Conservation (phyloP, 2,113 vertebrate species). For the Onychorhynchus coronatus region DNA sequence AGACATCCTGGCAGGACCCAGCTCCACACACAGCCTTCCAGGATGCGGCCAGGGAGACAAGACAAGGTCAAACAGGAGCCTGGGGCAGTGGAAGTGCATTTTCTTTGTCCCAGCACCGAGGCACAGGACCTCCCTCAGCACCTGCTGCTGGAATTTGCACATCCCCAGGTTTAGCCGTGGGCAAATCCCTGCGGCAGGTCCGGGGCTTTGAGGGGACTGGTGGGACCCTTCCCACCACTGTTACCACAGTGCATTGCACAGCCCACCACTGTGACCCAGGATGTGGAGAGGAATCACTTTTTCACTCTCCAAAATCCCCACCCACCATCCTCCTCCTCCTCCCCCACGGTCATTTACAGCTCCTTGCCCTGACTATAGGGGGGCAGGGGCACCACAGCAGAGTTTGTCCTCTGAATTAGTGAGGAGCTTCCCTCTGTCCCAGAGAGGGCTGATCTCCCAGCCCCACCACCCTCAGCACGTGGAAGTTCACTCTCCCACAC, state of each 20-base stretch:
- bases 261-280: background rate
- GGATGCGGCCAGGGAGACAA: background rate
- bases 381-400: background rate
- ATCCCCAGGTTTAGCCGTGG: background rate
- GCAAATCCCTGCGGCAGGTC: background rate
- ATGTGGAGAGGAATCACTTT: rapidly evolving
- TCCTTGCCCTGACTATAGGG: background rate
- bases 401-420: background rate
- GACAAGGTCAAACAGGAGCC: background rate
- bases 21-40: background rate
- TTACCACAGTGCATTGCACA: rapidly evolving
- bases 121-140: background rate
- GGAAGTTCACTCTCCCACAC: background rate
- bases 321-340: background rate
- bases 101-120: background rate
- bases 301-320: background rate
- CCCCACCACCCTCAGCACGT: background rate
- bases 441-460: background rate
- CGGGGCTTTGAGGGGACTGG: rapidly evolving
- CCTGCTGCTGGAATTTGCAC: background rate
- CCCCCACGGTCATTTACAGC: rapidly evolving
- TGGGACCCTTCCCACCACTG: background rate
- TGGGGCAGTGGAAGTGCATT: background rate
- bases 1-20: background rate
- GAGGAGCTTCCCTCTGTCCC: background rate